Evolutionary conservation across 2,888 invertebrate genomes (phyloP), one percentile per base, ranked within the genome.

Genomic region (Parnassius orleans): DNA sequence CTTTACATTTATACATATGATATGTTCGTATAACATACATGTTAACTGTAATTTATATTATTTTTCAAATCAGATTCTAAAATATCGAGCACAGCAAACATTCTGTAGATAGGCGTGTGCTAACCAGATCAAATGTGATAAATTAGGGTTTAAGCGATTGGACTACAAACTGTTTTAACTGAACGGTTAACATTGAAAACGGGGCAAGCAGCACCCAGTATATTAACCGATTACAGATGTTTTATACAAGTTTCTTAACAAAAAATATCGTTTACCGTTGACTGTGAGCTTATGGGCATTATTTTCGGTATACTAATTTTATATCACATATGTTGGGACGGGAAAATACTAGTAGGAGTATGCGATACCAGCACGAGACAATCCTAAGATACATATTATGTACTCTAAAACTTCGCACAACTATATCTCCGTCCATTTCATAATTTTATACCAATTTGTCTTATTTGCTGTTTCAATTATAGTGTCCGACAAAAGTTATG

Each of bases 101-200:
- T 84, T 84, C 77, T 86, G 87, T 88, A 86, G 79, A 88, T 87
- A 86, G 77, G 80, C 76, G 77, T 79, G 84, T 87, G 87, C 85
- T 86, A 84, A 84, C 84, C 86, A 84, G 85, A 83, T 84, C 81
- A 86, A 90, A 88, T 91, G 90, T 90, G 90, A 91, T 90, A 90
- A 84, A 88, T 78, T 89, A 89, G 87, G 73, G 74, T 74, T 84
- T 87, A 90, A 86, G 85, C 81, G 74, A 79, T 78, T 73, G 66
- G 68, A 72, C 63, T 66, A 64, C 57, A 59, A 63, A 65, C 44
- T 33, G 59, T 57, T 63, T 58, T 62, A 50, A 62, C 52, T 61
- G 48, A 51, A 10, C 24, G 19, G 42, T 53, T 46, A 11, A 14
- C 46, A 58, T 41, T 43, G 14, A 51, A 44, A 14, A 55, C 58